phyloP scores from a whole-genome alignment of 2,888 invertebrate genomes.

The Pegoplata infirma region DNA sequence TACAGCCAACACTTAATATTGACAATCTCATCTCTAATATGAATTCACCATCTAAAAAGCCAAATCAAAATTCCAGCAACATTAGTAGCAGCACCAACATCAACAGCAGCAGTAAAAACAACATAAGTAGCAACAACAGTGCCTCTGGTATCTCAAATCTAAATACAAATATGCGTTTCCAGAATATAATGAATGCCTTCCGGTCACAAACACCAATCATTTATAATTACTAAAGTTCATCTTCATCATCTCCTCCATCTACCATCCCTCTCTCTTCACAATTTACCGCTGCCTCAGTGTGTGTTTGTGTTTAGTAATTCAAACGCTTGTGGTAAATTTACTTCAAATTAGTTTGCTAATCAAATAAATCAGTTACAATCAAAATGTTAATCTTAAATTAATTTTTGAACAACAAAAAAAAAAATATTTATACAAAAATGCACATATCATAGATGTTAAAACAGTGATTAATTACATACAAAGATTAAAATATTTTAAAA shows the following conservation, averaged over 20 bases:
- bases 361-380: constrained; percentile 54
- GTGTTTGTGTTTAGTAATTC: constrained; percentile 26
- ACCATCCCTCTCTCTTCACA: background rate
- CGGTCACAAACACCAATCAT: constrained; percentile 59
- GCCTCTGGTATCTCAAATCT: constrained; percentile 37
- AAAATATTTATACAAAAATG: background rate
- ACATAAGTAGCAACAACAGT: background rate
- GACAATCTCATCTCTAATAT: constrained; percentile 10
- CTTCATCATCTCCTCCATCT: background rate
- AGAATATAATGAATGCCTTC: constrained; percentile 60
- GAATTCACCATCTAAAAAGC: constrained; percentile 9
- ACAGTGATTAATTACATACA: background rate
- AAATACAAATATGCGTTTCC: constrained; percentile 45
- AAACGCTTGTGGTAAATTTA: constrained; percentile 40
- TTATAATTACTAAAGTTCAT: constrained; percentile 48
- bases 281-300: background rate
- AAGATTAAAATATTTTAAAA: no score
- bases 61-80: constrained; percentile 24
- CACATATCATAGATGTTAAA: background rate
- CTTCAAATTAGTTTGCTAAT: constrained; percentile 47
- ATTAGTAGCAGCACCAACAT: constrained; percentile 12
- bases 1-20: constrained; percentile 1
- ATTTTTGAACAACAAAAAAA: background rate
- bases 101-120: constrained; percentile 12
- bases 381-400: constrained; percentile 42